Percentiles rank a stretch among this genome's conserved stretches.
phyloP scores from a whole-genome alignment of 2,113 vertebrate genomes.

The Epinephelus lanceolatus region DNA sequence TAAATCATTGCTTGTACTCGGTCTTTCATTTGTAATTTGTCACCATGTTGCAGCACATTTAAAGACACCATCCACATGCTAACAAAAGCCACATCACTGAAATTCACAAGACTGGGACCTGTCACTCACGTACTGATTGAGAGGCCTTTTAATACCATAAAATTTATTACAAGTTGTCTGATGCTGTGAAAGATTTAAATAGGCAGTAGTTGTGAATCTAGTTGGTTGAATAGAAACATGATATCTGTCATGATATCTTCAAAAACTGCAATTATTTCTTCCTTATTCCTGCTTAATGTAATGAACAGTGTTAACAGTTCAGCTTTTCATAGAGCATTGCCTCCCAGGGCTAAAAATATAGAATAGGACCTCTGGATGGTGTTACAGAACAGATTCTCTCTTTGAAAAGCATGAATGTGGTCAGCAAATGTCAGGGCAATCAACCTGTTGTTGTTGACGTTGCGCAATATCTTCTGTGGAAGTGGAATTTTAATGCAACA shows the following conservation, averaged over 20 bases:
- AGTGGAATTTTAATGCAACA: not conserved
- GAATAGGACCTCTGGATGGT: not conserved
- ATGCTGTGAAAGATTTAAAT: not conserved
- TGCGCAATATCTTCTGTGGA: slow-evolving; percentile 15
- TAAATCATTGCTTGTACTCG: not conserved
- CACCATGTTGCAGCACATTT: not conserved
- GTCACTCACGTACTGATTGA: not conserved
- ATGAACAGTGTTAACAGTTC: no score
- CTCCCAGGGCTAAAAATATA: not conserved
- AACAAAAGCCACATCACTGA: not conserved
- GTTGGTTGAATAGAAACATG: not conserved
- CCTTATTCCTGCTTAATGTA: slow-evolving; percentile 4
- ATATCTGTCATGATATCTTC: not conserved
- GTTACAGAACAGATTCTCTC: not conserved
- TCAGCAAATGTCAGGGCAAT: slow-evolving; percentile 26
- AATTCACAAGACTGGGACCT: not conserved
- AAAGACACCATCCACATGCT: not conserved
- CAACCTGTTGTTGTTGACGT: not conserved
- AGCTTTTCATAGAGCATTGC: not conserved
- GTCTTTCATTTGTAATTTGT: slow-evolving; percentile 16
- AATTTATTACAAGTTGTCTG: not conserved
- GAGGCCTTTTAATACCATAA: not conserved
- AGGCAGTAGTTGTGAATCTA: not conserved
- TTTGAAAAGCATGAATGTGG: slow-evolving; percentile 10
- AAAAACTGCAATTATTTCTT: not conserved